These are phyloP conservation scores for Apocheima hispidaria DNA, from an alignment of 2,888 invertebrate genomes.

Conservation along the genomic window DNA sequence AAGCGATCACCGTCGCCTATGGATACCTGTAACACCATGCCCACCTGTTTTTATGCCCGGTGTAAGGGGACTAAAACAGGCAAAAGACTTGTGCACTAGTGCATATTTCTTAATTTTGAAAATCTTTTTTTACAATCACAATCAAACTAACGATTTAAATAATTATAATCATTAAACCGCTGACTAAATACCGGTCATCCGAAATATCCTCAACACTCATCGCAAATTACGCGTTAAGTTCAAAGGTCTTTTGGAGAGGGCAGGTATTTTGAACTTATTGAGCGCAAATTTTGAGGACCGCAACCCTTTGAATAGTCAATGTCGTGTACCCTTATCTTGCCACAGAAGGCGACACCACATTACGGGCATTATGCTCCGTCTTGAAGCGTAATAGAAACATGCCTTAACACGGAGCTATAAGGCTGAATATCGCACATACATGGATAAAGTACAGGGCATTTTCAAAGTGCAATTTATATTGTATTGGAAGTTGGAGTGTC, in stretches of 20 bases:
- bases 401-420: conserved; percentile 65
- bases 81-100: no score
- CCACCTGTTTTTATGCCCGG: no score
- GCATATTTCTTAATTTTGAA: no score
- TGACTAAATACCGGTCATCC: conserved; percentile 48
- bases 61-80: no score
- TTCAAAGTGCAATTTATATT: conserved; percentile 86
- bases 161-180: conserved; percentile 56
- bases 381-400: conserved; percentile 59
- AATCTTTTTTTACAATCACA: no score
- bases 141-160: conserved; percentile 61
- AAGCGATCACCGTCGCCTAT: no score
- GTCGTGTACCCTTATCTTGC: conserved; percentile 86
- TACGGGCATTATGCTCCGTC: conserved; percentile 81
- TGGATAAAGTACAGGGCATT: conserved; percentile 73
- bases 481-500: conserved; percentile 82
- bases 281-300: conserved; percentile 85
- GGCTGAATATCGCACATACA: conserved; percentile 70
- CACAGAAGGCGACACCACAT: conserved; percentile 86
- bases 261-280: conserved; percentile 82
- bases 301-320: conserved; percentile 86
- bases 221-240: conserved; percentile 64
- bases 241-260: conserved; percentile 57
- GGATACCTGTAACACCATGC: no score
- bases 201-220: conserved; percentile 50